A percentile compares a stretch with the other conserved stretches of the same genome.
Evolutionary conservation across 2,797 vertebrate species (phyloP).

Genomic region (Tympanoctomys barrerae): DNA sequence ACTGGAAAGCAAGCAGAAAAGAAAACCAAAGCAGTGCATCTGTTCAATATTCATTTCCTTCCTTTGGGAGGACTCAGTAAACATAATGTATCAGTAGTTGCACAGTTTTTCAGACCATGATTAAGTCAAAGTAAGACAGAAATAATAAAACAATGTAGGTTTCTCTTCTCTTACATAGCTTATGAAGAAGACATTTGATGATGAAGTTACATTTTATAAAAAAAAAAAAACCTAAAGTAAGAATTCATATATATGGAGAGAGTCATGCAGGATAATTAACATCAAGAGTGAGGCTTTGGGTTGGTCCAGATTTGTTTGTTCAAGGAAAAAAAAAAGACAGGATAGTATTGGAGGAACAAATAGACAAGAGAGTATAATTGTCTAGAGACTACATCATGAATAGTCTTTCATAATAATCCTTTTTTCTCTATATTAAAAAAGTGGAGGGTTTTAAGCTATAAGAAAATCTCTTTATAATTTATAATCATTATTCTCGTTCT

Average conservation of each 20-base stretch:
- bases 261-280: background rate
- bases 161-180: background rate
- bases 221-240: background rate
- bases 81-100: background rate
- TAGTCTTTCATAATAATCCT: too few species aligned
- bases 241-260: background rate
- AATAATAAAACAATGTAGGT: background rate
- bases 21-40: background rate
- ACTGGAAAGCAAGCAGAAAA: background rate
- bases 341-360: background rate
- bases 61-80: background rate
- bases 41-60: background rate
- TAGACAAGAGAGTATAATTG: too few species aligned
- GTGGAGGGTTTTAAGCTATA: background rate
- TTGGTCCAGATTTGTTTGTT: background rate
- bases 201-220: background rate
- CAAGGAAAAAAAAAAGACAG: background rate
- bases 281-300: background rate
- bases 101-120: background rate
- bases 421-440: slow-evolving; percentile 9
- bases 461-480: background rate
- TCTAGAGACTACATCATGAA: background rate
- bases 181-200: background rate
- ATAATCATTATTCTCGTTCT: background rate
- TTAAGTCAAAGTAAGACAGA: background rate